Evolutionary conservation across 2,888 invertebrate species (phyloP), one percentile per base, ranked within the genome.

Genomic region (Tridacna gigas): DNA sequence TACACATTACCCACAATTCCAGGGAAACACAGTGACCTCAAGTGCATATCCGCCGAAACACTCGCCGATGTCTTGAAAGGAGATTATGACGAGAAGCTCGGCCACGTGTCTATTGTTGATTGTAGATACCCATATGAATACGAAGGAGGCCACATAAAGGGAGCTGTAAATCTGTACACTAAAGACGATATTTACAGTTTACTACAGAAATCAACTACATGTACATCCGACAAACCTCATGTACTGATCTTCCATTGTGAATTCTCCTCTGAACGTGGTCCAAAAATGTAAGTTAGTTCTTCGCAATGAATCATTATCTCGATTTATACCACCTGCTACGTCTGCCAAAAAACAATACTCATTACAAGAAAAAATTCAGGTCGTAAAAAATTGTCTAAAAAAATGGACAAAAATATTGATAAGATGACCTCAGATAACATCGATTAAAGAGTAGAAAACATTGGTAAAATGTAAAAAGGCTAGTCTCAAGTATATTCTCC

Each of bases 1-100:
- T 85, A 90, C 86, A 84, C 83, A 26, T 85, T 94, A 77, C 94
- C 94, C 18, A 88, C 90, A 47, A 84, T 91, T 63, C 69, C 78
- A 18, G 90, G 91, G 28, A 91, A 91, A 66, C 91, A 93, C 74
- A 86, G 88, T 47, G 93, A 94, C 79, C 88, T 94, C 71, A 92
- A 92, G 80, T 87, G 88, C 51, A 92, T 94, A 82, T 87, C 91
- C 15, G 82, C 90, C 7, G 86, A 89, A 7, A 94, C 77, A 69
- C 69, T 82, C 80, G 77, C 80, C 18, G 74, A 77, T 12, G 77
- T 82, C 56, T 56, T 82, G 26, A 47, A 60, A n/a, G 85, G 85
- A 45, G 75, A 79, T 12, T 85, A 75, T 66, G 25, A n/a, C 51
- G 71, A 75, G 25, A 60, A 71, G 45, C 25, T 80, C 0, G 78